These are phyloP conservation scores for Karalla daura DNA, from an alignment of 2,797 vertebrate species.

Conservation along the genomic window DNA sequence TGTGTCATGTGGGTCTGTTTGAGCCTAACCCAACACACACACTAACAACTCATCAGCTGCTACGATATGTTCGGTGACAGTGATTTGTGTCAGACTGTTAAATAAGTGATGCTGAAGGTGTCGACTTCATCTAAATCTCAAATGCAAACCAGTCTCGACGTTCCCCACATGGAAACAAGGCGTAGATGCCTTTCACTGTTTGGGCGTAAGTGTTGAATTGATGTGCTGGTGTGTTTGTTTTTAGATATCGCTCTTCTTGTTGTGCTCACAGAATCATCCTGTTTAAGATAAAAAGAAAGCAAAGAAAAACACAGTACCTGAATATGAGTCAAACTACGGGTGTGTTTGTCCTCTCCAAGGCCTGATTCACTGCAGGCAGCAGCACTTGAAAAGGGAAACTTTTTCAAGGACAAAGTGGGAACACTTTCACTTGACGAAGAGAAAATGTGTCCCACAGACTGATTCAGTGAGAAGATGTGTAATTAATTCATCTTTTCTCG, in stretches of 20 bases:
- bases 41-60: too few relatives aligned
- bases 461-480: conserved; percentile 60
- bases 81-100: too few relatives aligned
- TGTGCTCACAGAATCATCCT: background rate
- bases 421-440: conserved; percentile 41
- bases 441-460: conserved; percentile 26
- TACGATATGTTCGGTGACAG: too few relatives aligned
- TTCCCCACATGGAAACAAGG: too few relatives aligned
- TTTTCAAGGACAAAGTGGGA: conserved; percentile 58
- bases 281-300: conserved; percentile 5
- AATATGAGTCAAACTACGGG: background rate
- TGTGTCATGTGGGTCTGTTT: too few relatives aligned
- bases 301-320: conserved; percentile 9
- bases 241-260: background rate
- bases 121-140: too few relatives aligned
- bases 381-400: conserved; percentile 48
- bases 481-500: conserved; percentile 73
- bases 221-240: too few relatives aligned
- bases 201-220: too few relatives aligned
- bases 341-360: conserved; percentile 14
- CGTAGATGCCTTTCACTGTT: too few relatives aligned
- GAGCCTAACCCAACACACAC: too few relatives aligned
- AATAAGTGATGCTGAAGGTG: too few relatives aligned
- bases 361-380: conserved; percentile 8
- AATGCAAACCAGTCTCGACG: too few relatives aligned